These are phyloP conservation scores for Amphiprion clarkii DNA, from an alignment of 2,797 vertebrate species.

Conservation along the genomic window DNA sequence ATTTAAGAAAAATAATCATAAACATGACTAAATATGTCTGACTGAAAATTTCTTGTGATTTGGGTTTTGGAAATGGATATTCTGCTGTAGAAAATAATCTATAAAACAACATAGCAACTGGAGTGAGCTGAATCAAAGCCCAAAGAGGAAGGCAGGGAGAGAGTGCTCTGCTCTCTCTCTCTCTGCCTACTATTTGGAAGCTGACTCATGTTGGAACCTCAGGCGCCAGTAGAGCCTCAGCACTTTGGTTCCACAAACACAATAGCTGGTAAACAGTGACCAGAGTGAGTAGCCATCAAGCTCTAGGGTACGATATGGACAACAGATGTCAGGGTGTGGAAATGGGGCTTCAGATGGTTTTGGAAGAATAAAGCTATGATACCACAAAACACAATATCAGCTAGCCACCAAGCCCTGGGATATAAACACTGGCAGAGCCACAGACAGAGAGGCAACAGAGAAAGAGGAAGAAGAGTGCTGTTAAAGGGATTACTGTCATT, in stretches of 20 bases:
- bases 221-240: constrained; percentile 59
- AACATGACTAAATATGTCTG: not conserved
- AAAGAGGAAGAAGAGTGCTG: constrained; percentile 34
- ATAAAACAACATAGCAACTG: constrained; percentile 1
- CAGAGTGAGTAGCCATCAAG: constrained; percentile 63
- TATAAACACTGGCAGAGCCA: constrained; percentile 62
- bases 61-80: constrained; percentile 12
- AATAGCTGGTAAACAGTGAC: constrained; percentile 73
- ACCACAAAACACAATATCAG: constrained; percentile 66
- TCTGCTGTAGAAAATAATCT: constrained; percentile 6
- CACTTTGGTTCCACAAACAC: constrained; percentile 66
- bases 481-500: constrained; percentile 47
- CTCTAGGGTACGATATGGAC: constrained; percentile 68
- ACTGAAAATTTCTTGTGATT: not conserved
- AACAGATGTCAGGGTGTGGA: constrained; percentile 72
- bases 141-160: not conserved
- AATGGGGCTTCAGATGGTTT: constrained; percentile 65
- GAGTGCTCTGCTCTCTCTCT: constrained; percentile 21
- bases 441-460: constrained; percentile 58
- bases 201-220: constrained; percentile 64
- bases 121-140: constrained; percentile 23
- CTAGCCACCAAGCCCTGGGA: constrained; percentile 58
- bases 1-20: constrained; percentile 6
- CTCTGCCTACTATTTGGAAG: constrained; percentile 55
- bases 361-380: constrained; percentile 60